phyloP scores from a whole-genome alignment of 2,113 vertebrate genomes.

The Gymnobelideus leadbeateri region DNA sequence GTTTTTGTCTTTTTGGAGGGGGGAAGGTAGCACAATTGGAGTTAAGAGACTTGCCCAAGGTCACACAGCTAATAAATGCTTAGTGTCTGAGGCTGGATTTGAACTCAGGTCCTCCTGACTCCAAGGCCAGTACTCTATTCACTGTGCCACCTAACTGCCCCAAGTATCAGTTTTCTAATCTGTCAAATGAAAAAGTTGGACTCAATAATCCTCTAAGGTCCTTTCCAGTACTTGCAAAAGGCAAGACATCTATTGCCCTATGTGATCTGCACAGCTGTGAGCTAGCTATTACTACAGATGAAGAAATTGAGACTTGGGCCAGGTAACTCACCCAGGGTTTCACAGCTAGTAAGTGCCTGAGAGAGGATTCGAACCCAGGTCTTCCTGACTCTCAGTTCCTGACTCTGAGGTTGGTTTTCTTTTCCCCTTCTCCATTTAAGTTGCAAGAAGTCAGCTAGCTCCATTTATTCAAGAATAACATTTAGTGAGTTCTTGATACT shows the following conservation, averaged over 20 bases:
- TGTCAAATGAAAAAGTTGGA: neutral
- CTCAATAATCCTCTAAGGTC: neutral
- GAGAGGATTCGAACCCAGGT: neutral
- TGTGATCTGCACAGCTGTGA: neutral
- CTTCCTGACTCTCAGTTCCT: neutral
- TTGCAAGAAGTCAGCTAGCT: neutral
- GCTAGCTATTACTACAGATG: neutral
- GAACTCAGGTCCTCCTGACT: too few species aligned
- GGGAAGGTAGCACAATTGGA: too few species aligned
- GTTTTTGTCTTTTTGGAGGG: too few species aligned
- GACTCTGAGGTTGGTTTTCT: neutral
- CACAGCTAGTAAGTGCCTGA: neutral
- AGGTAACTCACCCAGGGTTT: neutral
- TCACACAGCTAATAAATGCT: too few species aligned
- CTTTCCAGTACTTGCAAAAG: neutral
- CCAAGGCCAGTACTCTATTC: too few species aligned
- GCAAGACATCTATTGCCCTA: neutral
- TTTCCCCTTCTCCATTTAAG: neutral
- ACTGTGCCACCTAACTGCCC: too few species aligned
- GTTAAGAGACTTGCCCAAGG: too few species aligned
- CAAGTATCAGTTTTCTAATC: neutral
- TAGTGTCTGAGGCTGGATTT: too few species aligned
- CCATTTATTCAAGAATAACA: neutral
- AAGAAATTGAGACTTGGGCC: neutral
- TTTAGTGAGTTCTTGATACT: neutral